These are phyloP conservation scores for Melierax canorus DNA, from an alignment of 2,113 vertebrate species.

Conservation along the genomic window DNA sequence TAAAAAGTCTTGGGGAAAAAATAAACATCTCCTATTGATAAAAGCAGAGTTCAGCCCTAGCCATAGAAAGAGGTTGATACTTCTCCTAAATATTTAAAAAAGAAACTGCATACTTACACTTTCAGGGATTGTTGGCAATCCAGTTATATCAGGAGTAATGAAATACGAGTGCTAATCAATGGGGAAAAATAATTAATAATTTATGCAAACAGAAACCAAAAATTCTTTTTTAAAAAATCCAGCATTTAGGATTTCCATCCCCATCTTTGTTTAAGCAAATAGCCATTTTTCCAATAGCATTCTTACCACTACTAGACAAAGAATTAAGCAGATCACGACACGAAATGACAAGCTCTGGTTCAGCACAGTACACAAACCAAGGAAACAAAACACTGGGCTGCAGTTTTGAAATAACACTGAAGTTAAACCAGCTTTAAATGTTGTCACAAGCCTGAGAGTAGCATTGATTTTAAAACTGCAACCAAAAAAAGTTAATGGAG, in stretches of 20 bases:
- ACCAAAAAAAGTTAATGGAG: background rate
- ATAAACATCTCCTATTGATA: background rate
- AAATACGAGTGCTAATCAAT: conserved; percentile 89
- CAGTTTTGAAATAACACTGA: background rate
- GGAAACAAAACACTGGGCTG: background rate
- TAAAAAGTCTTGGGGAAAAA: background rate
- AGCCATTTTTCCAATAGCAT: background rate
- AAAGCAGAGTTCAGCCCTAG: background rate
- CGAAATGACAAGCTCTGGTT: background rate
- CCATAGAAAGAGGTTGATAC: background rate
- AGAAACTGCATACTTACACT: conserved; percentile 84
- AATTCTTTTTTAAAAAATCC: background rate
- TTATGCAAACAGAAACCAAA: background rate
- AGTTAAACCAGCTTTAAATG: background rate
- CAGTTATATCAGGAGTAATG: conserved; percentile 92
- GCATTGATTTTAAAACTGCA: background rate
- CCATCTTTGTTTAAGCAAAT: conserved; percentile 5
- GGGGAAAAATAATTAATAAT: conserved; percentile 33
- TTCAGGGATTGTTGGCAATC: conserved; percentile 97
- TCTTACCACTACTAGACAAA: background rate
- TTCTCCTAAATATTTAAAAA: background rate
- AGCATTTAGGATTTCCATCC: background rate
- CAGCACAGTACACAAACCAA: background rate
- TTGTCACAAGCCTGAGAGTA: background rate
- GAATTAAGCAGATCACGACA: conserved; percentile 1